These are phyloP conservation scores for Phasia obesa DNA, from an alignment of 2,888 invertebrate species.

Conservation along the genomic window DNA sequence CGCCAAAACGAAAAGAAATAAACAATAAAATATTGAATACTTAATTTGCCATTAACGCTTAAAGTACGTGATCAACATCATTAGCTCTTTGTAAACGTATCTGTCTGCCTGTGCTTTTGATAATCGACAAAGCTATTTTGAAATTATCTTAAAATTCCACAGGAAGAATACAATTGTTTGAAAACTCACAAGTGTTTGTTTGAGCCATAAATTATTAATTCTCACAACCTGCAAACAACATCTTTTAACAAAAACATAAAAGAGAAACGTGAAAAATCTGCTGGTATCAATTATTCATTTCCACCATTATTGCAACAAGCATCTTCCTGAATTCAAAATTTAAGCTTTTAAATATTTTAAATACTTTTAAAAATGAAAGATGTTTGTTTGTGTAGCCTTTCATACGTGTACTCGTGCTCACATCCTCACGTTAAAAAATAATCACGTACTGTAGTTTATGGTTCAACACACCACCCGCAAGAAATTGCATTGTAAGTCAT, in stretches of 20 bases:
- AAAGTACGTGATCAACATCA: constrained; percentile 35
- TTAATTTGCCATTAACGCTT: constrained; percentile 48
- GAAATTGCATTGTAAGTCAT: constrained; percentile 45
- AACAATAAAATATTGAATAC: constrained; percentile 45
- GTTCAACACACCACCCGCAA: constrained; percentile 51
- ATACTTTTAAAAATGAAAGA: background rate
- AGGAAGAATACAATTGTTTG: constrained; percentile 6
- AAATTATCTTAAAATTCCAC: constrained; percentile 15
- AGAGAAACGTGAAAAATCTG: constrained; percentile 36
- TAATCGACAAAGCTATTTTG: background rate
- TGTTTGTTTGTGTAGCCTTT: constrained; percentile 25
- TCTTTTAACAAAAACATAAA: constrained; percentile 19
- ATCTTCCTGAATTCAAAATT: constrained; percentile 35
- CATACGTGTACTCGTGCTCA: background rate
- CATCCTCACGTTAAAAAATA: constrained; percentile 31
- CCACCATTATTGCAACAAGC: constrained; percentile 6
- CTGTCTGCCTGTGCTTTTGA: background rate
- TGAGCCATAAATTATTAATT: constrained; percentile 41
- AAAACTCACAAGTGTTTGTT: constrained; percentile 14
- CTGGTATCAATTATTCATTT: constrained; percentile 9
- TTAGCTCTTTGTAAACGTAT: background rate
- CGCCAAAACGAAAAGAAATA: constrained; percentile 7
- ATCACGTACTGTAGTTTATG: constrained; percentile 65
- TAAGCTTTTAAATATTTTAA: constrained; percentile 28
- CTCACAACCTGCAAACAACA: constrained; percentile 31